phyloP scores from a whole-genome alignment of 2,888 invertebrate species.

The Drosophila austrosaltans region DNA sequence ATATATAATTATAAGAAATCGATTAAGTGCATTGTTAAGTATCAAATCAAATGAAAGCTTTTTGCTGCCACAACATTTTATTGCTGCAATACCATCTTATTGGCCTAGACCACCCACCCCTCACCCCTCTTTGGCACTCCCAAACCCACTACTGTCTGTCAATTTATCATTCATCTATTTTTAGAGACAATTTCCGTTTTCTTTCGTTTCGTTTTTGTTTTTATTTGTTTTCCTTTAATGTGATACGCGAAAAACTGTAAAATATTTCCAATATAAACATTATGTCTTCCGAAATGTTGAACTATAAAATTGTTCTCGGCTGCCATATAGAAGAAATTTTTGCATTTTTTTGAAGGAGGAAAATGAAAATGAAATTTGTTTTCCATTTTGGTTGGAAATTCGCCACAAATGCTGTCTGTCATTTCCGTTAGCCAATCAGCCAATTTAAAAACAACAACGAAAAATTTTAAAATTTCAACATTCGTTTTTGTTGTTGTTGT shows the following conservation, averaged over 20 bases:
- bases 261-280: constrained; percentile 67
- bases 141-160: neutral
- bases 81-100: neutral
- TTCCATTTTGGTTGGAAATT: constrained; percentile 53
- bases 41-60: constrained; percentile 13
- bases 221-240: constrained; percentile 52
- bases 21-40: constrained; percentile 34
- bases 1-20: constrained; percentile 5
- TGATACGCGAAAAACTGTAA: constrained; percentile 31
- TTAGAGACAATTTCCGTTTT: constrained; percentile 43
- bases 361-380: constrained; percentile 28
- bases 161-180: constrained; percentile 60
- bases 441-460: constrained; percentile 16
- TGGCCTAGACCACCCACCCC: neutral
- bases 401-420: constrained; percentile 42
- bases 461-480: constrained; percentile 19
- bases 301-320: constrained; percentile 23
- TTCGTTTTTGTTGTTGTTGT: constrained; percentile 31
- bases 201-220: constrained; percentile 31
- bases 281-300: constrained; percentile 39
- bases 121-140: neutral
- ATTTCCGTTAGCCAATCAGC: constrained; percentile 49
- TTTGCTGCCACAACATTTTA: neutral
- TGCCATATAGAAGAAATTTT: constrained; percentile 28
- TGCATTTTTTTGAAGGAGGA: neutral